phyloP scores from a whole-genome alignment of 2,113 vertebrate species.

The Romanogobio albipinnatus region DNA sequence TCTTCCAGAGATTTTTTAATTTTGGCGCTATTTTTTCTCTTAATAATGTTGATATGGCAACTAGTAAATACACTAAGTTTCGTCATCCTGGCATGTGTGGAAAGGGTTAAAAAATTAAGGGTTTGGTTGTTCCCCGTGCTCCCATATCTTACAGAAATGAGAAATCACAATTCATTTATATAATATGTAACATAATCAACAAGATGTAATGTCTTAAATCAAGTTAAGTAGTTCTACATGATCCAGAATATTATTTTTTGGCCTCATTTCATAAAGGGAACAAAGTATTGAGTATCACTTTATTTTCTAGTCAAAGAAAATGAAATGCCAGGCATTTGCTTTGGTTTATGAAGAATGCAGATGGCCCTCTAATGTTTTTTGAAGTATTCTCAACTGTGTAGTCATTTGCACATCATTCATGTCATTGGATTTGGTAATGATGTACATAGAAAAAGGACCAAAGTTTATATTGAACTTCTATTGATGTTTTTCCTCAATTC shows the following conservation, averaged over 20 bases:
- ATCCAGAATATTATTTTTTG: neutral
- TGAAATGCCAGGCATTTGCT: neutral
- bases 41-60: too few relatives aligned
- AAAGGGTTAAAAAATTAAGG: too few relatives aligned
- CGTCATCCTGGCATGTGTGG: too few relatives aligned
- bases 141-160: constrained; percentile 5
- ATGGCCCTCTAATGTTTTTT: neutral
- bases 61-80: too few relatives aligned
- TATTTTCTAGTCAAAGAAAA: neutral
- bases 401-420: constrained; percentile 2
- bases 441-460: constrained; percentile 28
- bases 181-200: neutral
- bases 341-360: neutral
- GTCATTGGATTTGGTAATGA: neutral
- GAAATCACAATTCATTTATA: neutral
- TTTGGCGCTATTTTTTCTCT: too few relatives aligned
- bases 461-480: constrained; percentile 13
- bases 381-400: neutral
- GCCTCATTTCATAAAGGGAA: neutral
- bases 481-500: constrained; percentile 35
- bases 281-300: neutral
- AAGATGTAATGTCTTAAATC: neutral
- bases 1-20: too few relatives aligned
- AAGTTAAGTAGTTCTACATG: neutral
- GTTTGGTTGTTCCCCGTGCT: too few relatives aligned